phyloP scores from a whole-genome alignment of 2,888 invertebrate species.

The Aleiodes testaceus region DNA sequence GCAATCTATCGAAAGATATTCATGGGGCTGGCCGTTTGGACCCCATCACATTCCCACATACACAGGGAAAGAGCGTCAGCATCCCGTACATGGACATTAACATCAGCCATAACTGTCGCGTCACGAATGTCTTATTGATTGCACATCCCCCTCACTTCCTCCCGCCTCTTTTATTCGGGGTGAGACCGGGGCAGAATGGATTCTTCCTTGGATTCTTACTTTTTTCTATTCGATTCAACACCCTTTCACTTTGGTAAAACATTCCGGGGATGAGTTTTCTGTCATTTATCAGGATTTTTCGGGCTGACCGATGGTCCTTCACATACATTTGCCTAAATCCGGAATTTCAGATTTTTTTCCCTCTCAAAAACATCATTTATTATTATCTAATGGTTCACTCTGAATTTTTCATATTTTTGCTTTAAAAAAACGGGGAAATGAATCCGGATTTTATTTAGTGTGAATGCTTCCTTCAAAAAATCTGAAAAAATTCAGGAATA shows the following conservation, averaged over 20 bases:
- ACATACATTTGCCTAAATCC: slow-evolving; percentile 31
- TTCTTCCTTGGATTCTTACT: background rate
- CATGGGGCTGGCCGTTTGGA: slow-evolving; percentile 69
- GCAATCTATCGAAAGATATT: slow-evolving; percentile 74
- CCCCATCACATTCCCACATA: slow-evolving; percentile 40
- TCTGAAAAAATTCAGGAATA: too few species aligned
- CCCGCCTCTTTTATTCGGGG: slow-evolving; percentile 23
- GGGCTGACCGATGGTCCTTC: slow-evolving; percentile 62
- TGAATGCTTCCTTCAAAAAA: too few species aligned
- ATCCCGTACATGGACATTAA: slow-evolving; percentile 35
- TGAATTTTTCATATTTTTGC: too few species aligned
- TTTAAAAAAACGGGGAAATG: too few species aligned
- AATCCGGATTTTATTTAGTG: too few species aligned
- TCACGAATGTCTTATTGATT: slow-evolving; percentile 73
- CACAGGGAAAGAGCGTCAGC: background rate
- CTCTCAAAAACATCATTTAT: background rate
- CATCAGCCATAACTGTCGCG: slow-evolving; percentile 71
- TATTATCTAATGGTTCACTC: slow-evolving; percentile 4
- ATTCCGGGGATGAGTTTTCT: slow-evolving; percentile 53
- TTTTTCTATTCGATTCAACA: background rate
- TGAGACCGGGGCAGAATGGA: background rate
- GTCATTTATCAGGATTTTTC: slow-evolving; percentile 71
- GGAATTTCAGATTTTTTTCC: slow-evolving; percentile 9
- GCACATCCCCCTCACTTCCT: slow-evolving; percentile 50
- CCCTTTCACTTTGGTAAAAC: slow-evolving; percentile 44